A percentile compares a stretch with the other conserved stretches of the same genome.
Evolutionary conservation across 2,113 vertebrate genomes (phyloP).

Genomic region (Hassar affinis): DNA sequence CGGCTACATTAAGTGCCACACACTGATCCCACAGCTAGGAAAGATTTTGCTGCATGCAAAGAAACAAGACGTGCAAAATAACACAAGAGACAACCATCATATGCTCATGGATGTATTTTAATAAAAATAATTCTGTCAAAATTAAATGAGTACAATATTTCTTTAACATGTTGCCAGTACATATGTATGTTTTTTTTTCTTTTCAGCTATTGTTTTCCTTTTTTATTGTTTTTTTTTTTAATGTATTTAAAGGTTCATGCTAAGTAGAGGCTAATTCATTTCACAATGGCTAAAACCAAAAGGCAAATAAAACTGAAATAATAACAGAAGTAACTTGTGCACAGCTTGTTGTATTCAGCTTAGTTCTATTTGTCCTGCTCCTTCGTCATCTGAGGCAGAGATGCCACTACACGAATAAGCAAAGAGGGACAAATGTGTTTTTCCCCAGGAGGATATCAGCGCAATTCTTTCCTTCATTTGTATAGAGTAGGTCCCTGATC

Average conservation of each 20-base stretch:
- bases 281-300: slow-evolving; percentile 86
- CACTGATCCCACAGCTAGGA: background rate
- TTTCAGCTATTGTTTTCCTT: slow-evolving; percentile 69
- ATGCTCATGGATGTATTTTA: slow-evolving; percentile 96
- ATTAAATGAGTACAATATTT: slow-evolving; percentile 92
- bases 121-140: slow-evolving; percentile 99
- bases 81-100: slow-evolving; percentile 49
- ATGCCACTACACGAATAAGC: slow-evolving; percentile 28
- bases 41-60: background rate
- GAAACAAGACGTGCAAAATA: slow-evolving; percentile 27
- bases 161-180: slow-evolving; percentile 92
- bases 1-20: background rate
- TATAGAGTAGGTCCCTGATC: slow-evolving; percentile 46
- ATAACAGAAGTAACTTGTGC: slow-evolving; percentile 77
- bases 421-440: slow-evolving; percentile 25
- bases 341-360: slow-evolving; percentile 71
- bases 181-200: slow-evolving; percentile 71
- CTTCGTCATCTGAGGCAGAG: slow-evolving; percentile 36
- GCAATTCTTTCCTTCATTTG: slow-evolving; percentile 40
- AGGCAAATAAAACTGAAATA: slow-evolving; percentile 76
- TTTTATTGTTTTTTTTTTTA: slow-evolving; percentile 75
- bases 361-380: slow-evolving; percentile 45
- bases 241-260: slow-evolving; percentile 88
- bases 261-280: slow-evolving; percentile 86
- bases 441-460: slow-evolving; percentile 33